Evolutionary conservation across 2,113 vertebrate genomes (phyloP).

Genomic region (Tenrec ecaudatus): DNA sequence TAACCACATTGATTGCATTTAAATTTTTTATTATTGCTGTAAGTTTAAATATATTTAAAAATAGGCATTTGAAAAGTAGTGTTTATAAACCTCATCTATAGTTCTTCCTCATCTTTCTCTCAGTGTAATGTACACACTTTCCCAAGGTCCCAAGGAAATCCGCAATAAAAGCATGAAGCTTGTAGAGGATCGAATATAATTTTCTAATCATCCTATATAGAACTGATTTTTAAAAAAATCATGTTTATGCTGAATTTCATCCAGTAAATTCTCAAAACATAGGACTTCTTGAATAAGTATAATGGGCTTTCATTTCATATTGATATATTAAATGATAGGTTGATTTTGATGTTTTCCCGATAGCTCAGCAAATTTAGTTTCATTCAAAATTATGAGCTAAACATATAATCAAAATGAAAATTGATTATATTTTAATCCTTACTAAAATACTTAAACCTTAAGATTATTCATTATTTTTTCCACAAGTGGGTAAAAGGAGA

Average conservation of each 20-base stretch:
- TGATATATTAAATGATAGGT: not conserved
- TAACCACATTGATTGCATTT: not conserved
- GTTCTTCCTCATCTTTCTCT: not conserved
- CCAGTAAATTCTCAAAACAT: not conserved
- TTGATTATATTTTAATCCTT: conserved; percentile 5
- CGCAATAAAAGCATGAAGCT: not conserved
- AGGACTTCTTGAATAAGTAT: not conserved
- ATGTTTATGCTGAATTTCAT: not conserved
- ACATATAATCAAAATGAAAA: not conserved
- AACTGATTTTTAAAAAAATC: conserved; percentile 16
- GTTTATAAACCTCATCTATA: not conserved
- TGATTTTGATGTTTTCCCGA: not conserved
- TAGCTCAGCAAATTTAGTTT: not conserved
- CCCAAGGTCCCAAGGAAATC: not conserved
- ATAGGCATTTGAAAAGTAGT: not conserved
- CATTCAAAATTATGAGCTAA: conserved; percentile 9
- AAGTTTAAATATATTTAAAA: not conserved
- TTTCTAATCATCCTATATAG: conserved; percentile 1
- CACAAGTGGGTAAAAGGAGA: not conserved
- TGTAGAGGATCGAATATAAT: not conserved
- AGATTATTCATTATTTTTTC: not conserved
- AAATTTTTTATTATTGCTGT: not conserved
- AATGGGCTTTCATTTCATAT: not conserved
- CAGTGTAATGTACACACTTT: not conserved
- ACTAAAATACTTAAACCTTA: not conserved